phyloP scores from a whole-genome alignment of 1,140 invertebrate genomes.

The Eueides isabella region DNA sequence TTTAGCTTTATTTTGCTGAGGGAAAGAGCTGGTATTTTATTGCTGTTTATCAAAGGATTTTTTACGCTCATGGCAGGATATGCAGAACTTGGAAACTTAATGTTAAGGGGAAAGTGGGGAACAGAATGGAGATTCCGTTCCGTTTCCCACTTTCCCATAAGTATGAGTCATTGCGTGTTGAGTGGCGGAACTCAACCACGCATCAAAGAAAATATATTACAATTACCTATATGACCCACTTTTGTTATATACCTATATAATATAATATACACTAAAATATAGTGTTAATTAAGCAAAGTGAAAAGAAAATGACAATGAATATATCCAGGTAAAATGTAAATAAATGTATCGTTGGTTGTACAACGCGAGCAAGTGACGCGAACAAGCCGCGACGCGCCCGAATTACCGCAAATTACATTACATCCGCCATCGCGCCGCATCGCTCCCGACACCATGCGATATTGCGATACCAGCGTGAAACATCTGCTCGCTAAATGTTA shows the following conservation, averaged over 20 bases:
- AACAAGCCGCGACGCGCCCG: slow-evolving; percentile 43
- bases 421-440: slow-evolving; percentile 49
- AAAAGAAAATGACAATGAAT: slow-evolving; percentile 2
- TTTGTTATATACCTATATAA: too few relatives aligned
- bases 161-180: too few relatives aligned
- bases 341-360: slow-evolving; percentile 36
- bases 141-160: too few relatives aligned
- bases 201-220: not conserved
- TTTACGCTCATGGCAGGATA: too few relatives aligned
- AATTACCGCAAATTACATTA: slow-evolving; percentile 57
- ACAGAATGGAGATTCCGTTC: too few relatives aligned
- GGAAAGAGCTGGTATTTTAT: not conserved
- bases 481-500: slow-evolving; percentile 36
- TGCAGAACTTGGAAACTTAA: too few relatives aligned
- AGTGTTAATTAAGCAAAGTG: not conserved
- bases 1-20: slow-evolving; percentile 22
- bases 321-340: slow-evolving; percentile 28
- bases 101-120: too few relatives aligned
- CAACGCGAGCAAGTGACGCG: slow-evolving; percentile 41
- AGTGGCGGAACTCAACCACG: too few relatives aligned
- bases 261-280: too few relatives aligned
- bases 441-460: slow-evolving; percentile 28
- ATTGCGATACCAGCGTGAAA: slow-evolving; percentile 53
- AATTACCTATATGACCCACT: too few relatives aligned
- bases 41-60: not conserved